Conservation (phyloP, 2,797 vertebrate genomes). For the Amniataba percoides region DNA sequence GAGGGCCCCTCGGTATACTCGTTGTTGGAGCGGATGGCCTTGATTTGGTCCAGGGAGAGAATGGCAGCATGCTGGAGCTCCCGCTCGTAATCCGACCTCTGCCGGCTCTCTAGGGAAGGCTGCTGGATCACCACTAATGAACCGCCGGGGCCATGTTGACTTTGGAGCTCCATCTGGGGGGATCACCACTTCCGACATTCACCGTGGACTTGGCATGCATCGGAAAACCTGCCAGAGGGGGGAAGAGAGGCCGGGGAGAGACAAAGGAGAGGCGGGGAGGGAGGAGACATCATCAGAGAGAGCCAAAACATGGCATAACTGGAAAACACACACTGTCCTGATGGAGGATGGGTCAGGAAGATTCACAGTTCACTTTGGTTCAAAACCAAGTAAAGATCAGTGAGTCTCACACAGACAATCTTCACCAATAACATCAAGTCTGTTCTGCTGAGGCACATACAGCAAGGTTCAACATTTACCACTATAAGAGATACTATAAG, state of each 20-base stretch:
- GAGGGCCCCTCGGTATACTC: conserved; percentile 97
- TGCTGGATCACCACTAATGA: conserved; percentile 93
- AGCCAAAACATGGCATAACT: conserved; percentile 58
- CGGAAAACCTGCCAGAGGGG: conserved; percentile 89
- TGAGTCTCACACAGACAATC: too few species aligned
- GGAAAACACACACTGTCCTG: conserved; percentile 45
- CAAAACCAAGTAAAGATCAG: background rate
- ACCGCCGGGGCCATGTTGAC: conserved; percentile 91
- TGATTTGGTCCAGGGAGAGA: conserved; percentile 98
- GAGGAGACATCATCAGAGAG: conserved; percentile 63
- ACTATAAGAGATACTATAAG: accelerated
- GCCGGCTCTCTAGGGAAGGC: conserved; percentile 90
- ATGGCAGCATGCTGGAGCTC: conserved; percentile 90
- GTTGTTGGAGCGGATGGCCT: conserved; percentile 94
- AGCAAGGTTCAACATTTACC: background rate
- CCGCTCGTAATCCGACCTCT: conserved; percentile 91
- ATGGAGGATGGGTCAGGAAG: background rate
- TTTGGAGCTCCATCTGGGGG: conserved; percentile 96
- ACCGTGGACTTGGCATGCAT: conserved; percentile 94
- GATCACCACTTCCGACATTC: conserved; percentile 93
- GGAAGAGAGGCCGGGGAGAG: conserved; percentile 44
- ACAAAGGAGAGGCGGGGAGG: conserved; percentile 62
- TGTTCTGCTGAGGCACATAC: background rate
- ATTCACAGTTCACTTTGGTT: background rate
- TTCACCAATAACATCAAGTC: too few species aligned